These are phyloP conservation scores for Dendroctonus valens DNA, from an alignment of 1,140 invertebrate species.

Conservation along the genomic window DNA sequence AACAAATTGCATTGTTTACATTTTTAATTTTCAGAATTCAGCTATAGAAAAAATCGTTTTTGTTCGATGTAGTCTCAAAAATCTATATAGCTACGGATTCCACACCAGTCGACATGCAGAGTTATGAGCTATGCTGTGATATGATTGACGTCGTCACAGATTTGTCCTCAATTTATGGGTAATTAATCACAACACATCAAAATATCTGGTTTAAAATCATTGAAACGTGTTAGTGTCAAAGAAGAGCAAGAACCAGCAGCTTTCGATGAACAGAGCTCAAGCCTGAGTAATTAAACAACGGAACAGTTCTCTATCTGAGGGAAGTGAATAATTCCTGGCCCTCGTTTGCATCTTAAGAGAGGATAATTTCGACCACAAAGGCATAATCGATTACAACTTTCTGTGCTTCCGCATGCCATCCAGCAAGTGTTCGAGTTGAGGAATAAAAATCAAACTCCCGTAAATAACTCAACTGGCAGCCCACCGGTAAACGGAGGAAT, in stretches of 20 bases:
- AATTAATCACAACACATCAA: slow-evolving; percentile 39
- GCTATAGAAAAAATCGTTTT: slow-evolving; percentile 97
- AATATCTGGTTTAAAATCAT: slow-evolving; percentile 1
- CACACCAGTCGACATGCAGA: slow-evolving; percentile 99
- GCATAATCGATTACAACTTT: slow-evolving; percentile 97
- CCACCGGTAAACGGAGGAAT: slow-evolving; percentile 46
- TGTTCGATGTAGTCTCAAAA: slow-evolving; percentile 98
- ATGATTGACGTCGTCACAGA: slow-evolving; percentile 99
- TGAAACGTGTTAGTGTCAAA: slow-evolving; percentile 36
- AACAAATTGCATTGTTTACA: neutral
- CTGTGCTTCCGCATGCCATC: slow-evolving; percentile 89
- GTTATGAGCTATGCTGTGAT: slow-evolving; percentile 98
- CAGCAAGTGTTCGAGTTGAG: slow-evolving; percentile 85
- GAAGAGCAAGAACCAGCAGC: slow-evolving; percentile 81
- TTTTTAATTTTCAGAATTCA: slow-evolving; percentile 74
- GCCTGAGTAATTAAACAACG: slow-evolving; percentile 95
- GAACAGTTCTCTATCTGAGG: slow-evolving; percentile 92
- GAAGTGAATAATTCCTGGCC: slow-evolving; percentile 97
- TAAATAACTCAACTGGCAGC: slow-evolving; percentile 40
- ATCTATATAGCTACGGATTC: slow-evolving; percentile 99
- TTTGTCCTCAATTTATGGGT: slow-evolving; percentile 99
- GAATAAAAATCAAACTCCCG: slow-evolving; percentile 55
- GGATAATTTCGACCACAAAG: slow-evolving; percentile 97
- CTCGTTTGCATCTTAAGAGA: slow-evolving; percentile 96
- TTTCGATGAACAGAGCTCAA: slow-evolving; percentile 94